Evolutionary conservation across 2,888 invertebrate species (phyloP), one percentile per base, ranked within the genome.

Genomic region (Elmis aenea): DNA sequence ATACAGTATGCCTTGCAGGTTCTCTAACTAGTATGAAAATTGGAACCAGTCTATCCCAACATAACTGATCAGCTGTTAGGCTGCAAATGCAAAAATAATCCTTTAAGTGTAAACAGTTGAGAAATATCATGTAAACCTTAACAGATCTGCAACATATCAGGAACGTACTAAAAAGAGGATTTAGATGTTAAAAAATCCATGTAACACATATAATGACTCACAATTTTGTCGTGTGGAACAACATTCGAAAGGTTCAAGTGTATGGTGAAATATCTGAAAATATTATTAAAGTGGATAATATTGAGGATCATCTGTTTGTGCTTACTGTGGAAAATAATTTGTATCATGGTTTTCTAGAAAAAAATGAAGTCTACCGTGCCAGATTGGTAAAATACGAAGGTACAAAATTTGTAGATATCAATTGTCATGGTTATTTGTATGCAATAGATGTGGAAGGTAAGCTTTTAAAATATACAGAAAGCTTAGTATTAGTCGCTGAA

Each of bases 401-500:
- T 41, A 68, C 77, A 45, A 68, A 69, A 48, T 77, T 77, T 14
- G 68, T 76, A 48, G 81, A 83, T 67, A 74, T 83, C 61, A 77
- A 79, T 49, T 72, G 74, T 53, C 75, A 76, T 58, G 72, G 73
- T 52, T 64, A 72, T 52, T 64, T 83, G 26, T 81, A 76, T 59
- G 67, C 77, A 39, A 75, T 83, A 43, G 77, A 77, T 64, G 67
- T 71, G 28, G 74, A 75, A 53, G 83, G 83, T 10, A 68, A 74
- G 41, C 72, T 81, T 13, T 74, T 73, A 51, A 77, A 75, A 62
- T 73, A 73, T 58, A 65, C 74, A 27, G 58, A 64, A 35, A 68
- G 68, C 55, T 69, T 80, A 53, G 74, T 71, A 57, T 62, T 70
- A 38, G 64, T 75, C 45, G 76, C 77, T 58, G 81, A 79, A 62